Base-by-base conservation (phyloP, 2,113 vertebrate species). In the Copsychus sechellarum region DNA sequence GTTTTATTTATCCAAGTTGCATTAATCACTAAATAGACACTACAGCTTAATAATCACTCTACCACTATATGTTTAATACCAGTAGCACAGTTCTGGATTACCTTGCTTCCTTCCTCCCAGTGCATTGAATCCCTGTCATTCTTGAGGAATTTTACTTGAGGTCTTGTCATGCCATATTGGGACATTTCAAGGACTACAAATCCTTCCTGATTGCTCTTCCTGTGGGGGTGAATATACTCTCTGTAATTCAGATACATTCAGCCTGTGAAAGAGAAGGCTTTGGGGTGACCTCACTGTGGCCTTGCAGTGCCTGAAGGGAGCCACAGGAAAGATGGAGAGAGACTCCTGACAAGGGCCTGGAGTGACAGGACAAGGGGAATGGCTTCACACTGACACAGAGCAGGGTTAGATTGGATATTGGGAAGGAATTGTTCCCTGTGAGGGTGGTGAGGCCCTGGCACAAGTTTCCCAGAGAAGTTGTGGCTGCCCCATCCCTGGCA, bases 271-370 rank as follows among this genome's bases (percentile, higher is more conserved):
- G 31, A 36, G 26, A 57, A 65, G 48, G 18, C 22, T 57, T 42
- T 1, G 1, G 22, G 31, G 9, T 43, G 43, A 58, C 5, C 33
- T 58, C 8, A 4, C 0, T 65, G 36, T 51, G 22, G 5, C 18
- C 36, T 81, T 51, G 0, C 36, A 73, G 58, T 33, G 3, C 36
- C 43, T 58, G 43, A 66, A 66, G 11, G 61, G 29, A 58, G 0
- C 34, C 1, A 28, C 7, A 51, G 11, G 43, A 21, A n/a, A 73
- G 43, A 43, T 58, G 60, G 19, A 66, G 36, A 51, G 60, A 51
- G 40, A 54, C 67, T n/a, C 28, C 17, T 51, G 28, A 6, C 15
- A 45, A 51, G 24, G 19, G 38, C 19, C 25, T 51, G 50, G 50
- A 16, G 26, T 51, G 50, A 51, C 50, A 40, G 40, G 40, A 40